Evolutionary conservation across 2,797 vertebrate genomes (phyloP).

Genomic region (Liasis olivaceus): DNA sequence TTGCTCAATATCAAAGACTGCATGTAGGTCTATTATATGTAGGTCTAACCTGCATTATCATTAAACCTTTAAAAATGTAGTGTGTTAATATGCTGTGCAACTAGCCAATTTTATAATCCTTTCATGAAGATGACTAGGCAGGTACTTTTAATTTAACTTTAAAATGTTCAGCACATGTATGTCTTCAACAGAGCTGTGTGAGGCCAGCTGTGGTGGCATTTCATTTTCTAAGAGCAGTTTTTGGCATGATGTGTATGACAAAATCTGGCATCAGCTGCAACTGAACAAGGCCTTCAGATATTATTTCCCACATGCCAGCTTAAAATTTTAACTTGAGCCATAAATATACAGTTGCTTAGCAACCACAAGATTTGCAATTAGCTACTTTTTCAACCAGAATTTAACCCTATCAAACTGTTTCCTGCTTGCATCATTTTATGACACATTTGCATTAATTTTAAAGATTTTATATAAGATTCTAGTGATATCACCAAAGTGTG

Average conservation of each 20-base stretch:
- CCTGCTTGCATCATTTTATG: not conserved
- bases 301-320: not conserved
- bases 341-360: slow-evolving; percentile 17
- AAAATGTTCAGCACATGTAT: not conserved
- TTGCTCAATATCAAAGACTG: not conserved
- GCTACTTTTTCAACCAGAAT: not conserved
- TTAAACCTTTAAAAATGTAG: not conserved
- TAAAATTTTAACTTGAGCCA: not conserved
- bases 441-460: not conserved
- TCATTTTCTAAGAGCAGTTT: not conserved
- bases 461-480: not conserved
- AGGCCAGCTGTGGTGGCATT: not conserved
- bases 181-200: not conserved
- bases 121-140: not conserved
- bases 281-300: not conserved
- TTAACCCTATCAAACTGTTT: not conserved
- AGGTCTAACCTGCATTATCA: not conserved
- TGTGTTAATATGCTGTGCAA: not conserved
- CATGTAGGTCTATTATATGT: not conserved
- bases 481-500: not conserved
- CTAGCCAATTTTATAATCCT: not conserved
- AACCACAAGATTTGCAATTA: slow-evolving; percentile 3
- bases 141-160: not conserved
- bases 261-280: not conserved
- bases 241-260: not conserved